Evolutionary conservation across 2,888 invertebrate species (phyloP), one percentile per base, ranked within the genome.

Genomic region (Lamellibrachia columna): DNA sequence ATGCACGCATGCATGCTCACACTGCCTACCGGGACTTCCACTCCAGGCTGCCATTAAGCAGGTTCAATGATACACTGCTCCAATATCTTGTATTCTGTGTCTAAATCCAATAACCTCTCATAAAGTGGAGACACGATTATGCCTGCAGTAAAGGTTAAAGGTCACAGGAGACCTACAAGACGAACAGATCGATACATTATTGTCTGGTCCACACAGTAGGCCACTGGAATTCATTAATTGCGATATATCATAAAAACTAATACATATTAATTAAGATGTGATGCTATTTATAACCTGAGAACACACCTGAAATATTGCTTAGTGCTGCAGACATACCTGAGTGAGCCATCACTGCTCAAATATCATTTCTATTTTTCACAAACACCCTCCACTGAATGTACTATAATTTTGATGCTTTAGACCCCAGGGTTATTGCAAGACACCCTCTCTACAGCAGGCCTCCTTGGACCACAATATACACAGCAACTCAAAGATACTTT

Each of bases 51-150:
- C 40, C 40, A 40, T 40, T 40, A 40, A 40, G 15, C 75, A 75
- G 22, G 75, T 3, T n/a, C 6, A 75, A 6, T 22, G 58, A 58
- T 15, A 58, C 58, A 58, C 75, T 75, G 75, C 22, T 75, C 22
- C 75, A 75, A 22, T 75, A 75, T 75, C 22, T 6, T 75, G 75
- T n/a, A 11, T n/a, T 75, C 75, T 22, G 22, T 2, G 75, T 75
- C 75, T 75, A 75, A 75, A 75, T 75, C 22, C n/a, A 75, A 75
- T 75, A 75, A 75, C 75, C 75, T 75, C 75, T 75, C 75, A 75
- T 22, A 75, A 75, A 22, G 75, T 75, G 75, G 75, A 75, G 75
- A 75, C 75, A 75, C 22, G 3, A 6, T 75, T 75, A n/a, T 75
- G 75, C 75, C 75, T 6, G 75, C 22, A 75, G 75, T 40, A 75